phyloP scores from a whole-genome alignment of 1,140 invertebrate species.

The Scaptodrosophila lebanonensis region DNA sequence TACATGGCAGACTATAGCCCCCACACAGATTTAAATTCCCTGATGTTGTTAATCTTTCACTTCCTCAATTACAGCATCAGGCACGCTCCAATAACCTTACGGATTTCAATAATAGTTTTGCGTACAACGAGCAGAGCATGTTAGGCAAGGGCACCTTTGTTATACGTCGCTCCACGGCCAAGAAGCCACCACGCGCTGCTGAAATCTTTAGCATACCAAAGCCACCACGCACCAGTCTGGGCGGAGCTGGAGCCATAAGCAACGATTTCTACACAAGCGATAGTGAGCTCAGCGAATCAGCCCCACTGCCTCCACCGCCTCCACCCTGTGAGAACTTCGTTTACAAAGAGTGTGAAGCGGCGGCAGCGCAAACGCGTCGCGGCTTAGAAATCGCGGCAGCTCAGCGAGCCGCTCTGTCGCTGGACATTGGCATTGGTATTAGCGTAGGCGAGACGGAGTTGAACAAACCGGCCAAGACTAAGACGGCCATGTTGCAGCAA shows the following conservation, averaged over 20 bases:
- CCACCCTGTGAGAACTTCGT: conserved; percentile 46
- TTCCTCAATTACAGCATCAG: conserved; percentile 17
- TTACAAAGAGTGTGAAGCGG: conserved; percentile 55
- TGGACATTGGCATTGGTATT: conserved; percentile 56
- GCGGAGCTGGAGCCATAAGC: conserved; percentile 45
- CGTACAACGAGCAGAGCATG: conserved; percentile 59
- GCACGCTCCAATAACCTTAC: conserved; percentile 11
- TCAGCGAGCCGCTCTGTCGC: conserved; percentile 47
- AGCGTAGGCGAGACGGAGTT: conserved; percentile 52
- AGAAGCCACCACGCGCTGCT: conserved; percentile 55
- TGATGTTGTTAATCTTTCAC: not conserved
- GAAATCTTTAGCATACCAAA: conserved; percentile 57
- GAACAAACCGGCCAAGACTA: conserved; percentile 45
- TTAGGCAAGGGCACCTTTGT: conserved; percentile 70
- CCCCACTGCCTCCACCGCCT: conserved; percentile 31
- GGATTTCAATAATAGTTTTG: conserved; percentile 51
- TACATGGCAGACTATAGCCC: no score
- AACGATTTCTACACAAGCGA: conserved; percentile 53
- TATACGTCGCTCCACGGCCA: conserved; percentile 59
- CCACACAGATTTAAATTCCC: no score
- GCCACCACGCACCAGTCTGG: conserved; percentile 45
- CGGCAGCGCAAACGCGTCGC: conserved; percentile 40
- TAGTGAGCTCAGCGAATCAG: conserved; percentile 10
- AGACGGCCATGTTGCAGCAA: conserved; percentile 47
- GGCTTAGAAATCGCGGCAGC: conserved; percentile 53